phyloP scores from a whole-genome alignment of 1,140 invertebrate genomes.

The Limonius californicus region DNA sequence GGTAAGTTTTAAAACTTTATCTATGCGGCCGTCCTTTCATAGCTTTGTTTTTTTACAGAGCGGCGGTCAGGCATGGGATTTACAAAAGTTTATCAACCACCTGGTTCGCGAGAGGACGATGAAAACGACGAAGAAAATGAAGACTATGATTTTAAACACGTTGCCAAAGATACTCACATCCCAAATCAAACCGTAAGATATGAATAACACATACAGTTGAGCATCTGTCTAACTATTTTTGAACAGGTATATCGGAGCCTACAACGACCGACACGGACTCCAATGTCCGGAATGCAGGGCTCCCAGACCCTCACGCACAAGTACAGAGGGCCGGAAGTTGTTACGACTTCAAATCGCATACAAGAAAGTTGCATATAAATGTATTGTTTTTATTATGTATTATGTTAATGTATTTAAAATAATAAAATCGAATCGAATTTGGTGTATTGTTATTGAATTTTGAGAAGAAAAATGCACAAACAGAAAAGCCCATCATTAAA shows the following conservation, averaged over 20 bases:
- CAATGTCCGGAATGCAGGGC: slow-evolving; percentile 50
- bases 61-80: slow-evolving; percentile 42
- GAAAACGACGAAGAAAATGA: slow-evolving; percentile 43
- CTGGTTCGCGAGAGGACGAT: slow-evolving; percentile 37
- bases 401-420: slow-evolving; percentile 47
- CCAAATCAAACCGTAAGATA: slow-evolving; percentile 42
- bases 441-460: not conserved
- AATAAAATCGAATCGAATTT: slow-evolving; percentile 27
- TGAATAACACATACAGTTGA: too few species aligned
- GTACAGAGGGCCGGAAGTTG: slow-evolving; percentile 62
- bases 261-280: slow-evolving; percentile 59
- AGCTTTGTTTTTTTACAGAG: slow-evolving; percentile 30
- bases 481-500: too few species aligned
- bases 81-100: slow-evolving; percentile 45
- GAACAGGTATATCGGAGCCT: slow-evolving; percentile 64
- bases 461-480: too few species aligned
- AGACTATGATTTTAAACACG: slow-evolving; percentile 44
- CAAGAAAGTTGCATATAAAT: slow-evolving; percentile 84
- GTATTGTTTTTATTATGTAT: slow-evolving; percentile 48
- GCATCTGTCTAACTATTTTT: too few species aligned
- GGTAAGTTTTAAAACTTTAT: slow-evolving; percentile 52
- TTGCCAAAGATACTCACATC: slow-evolving; percentile 46
- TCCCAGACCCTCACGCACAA: slow-evolving; percentile 48
- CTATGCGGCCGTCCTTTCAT: too few species aligned
- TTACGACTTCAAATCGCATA: slow-evolving; percentile 77